Conservation (phyloP, 2,113 vertebrate species). For the Poecile atricapillus region DNA sequence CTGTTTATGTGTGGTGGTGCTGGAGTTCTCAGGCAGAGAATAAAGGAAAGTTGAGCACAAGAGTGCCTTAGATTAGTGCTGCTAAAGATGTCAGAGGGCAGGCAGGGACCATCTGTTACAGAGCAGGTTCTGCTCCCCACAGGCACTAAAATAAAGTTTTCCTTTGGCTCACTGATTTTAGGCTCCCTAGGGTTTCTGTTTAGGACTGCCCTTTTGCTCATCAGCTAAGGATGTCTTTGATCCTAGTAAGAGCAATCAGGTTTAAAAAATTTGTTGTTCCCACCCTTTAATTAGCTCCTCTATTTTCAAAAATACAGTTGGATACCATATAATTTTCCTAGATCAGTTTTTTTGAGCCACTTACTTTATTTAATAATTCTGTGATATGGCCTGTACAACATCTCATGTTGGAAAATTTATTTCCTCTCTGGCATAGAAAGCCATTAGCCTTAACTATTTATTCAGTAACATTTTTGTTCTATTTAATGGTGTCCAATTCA, state of each 20-base stretch:
- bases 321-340: not conserved
- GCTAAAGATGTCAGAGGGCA: not conserved
- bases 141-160: not conserved
- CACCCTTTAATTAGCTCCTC: not conserved
- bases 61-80: not conserved
- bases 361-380: constrained; percentile 8
- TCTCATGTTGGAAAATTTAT: constrained; percentile 16
- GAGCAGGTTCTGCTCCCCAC: not conserved
- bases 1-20: not conserved
- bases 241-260: not conserved
- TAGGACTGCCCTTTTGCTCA: not conserved
- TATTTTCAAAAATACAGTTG: not conserved
- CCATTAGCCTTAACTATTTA: constrained; percentile 52
- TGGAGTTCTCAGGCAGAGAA: not conserved
- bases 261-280: not conserved
- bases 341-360: not conserved
- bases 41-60: not conserved
- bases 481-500: constrained; percentile 37
- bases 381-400: not conserved
- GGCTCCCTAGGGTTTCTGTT: not conserved
- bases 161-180: not conserved
- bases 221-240: not conserved
- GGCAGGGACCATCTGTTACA: not conserved
- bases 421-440: not conserved
- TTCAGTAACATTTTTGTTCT: constrained; percentile 44